Percentiles rank a stretch among this genome's conserved stretches.
Conservation (phyloP, 2,113 vertebrate genomes). For the Osmerus eperlanus region DNA sequence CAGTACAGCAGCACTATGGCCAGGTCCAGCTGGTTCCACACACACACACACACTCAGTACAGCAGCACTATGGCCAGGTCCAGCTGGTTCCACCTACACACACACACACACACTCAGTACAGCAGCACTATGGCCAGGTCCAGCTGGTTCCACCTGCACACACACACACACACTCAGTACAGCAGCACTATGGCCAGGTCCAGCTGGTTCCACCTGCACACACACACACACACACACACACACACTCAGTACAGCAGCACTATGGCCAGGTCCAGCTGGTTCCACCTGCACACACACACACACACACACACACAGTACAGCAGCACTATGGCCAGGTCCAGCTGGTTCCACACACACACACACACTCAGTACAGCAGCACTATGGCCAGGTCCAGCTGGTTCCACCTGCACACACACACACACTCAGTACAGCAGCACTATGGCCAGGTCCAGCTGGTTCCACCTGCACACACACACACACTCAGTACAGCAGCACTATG, state of each 20-base stretch:
- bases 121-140: conserved; percentile 65
- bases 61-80: conserved; percentile 68
- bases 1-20: conserved; percentile 55
- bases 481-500: conserved; percentile 49
- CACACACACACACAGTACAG: conserved; percentile 27
- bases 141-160: conserved; percentile 70
- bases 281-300: too few species aligned
- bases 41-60: conserved; percentile 29
- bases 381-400: conserved; percentile 69
- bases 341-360: conserved; percentile 57
- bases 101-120: too few species aligned
- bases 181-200: conserved; percentile 68
- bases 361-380: conserved; percentile 32
- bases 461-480: conserved; percentile 23
- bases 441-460: conserved; percentile 71
- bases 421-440: conserved; percentile 55
- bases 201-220: conserved; percentile 69
- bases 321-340: conserved; percentile 68
- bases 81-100: conserved; percentile 69
- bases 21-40: conserved; percentile 69
- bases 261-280: conserved; percentile 69
- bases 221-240: too few species aligned
- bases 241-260: conserved; percentile 32
- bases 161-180: conserved; percentile 29
- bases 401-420: conserved; percentile 50